phyloP scores from a whole-genome alignment of 2,888 invertebrate genomes.

The Heliconius cydno region DNA sequence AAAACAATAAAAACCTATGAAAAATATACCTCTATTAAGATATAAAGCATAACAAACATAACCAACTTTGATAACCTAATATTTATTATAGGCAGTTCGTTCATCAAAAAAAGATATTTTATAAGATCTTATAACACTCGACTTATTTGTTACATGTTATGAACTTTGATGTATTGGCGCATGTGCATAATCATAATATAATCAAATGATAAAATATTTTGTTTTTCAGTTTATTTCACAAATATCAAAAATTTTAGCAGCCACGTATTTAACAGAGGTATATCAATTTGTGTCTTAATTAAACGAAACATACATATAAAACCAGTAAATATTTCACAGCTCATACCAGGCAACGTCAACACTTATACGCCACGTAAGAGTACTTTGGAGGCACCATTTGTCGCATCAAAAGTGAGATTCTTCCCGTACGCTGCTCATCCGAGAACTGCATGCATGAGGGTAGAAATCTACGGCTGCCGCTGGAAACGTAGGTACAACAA shows the following conservation, averaged over 20 bases:
- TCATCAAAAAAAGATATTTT: no score
- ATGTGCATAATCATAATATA: no score
- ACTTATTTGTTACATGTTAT: no score
- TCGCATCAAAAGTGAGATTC: slow-evolving; percentile 93
- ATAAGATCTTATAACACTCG: no score
- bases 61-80: background rate
- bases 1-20: no score
- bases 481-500: slow-evolving; percentile 80
- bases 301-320: background rate
- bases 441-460: slow-evolving; percentile 95
- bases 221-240: background rate
- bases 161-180: no score
- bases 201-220: no score
- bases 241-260: background rate
- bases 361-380: slow-evolving; percentile 89
- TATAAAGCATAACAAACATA: background rate
- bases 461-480: slow-evolving; percentile 94
- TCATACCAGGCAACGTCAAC: slow-evolving; percentile 89
- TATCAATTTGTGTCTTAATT: background rate
- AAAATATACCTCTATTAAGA: no score
- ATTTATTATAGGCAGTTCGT: no score
- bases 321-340: slow-evolving; percentile 70
- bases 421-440: slow-evolving; percentile 94
- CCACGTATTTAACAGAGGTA: background rate
- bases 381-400: slow-evolving; percentile 91